These are phyloP conservation scores for Agrotis ipsilon DNA, from an alignment of 2,888 invertebrate genomes.

Conservation along the genomic window DNA sequence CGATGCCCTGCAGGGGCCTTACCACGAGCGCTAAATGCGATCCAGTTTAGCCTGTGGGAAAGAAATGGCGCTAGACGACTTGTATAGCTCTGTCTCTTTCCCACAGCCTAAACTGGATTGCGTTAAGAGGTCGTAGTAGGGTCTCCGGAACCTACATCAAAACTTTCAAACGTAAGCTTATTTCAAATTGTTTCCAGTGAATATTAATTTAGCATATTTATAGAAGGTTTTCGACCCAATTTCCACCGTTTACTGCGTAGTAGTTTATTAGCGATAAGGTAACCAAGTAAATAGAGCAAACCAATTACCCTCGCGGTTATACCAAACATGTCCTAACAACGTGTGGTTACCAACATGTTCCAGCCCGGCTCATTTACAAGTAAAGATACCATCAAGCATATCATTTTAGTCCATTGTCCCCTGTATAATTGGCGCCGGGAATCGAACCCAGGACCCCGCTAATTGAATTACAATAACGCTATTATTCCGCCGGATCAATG, in stretches of 20 bases:
- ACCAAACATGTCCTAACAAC: conserved; percentile 4
- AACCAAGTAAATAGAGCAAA: background rate
- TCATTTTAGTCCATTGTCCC: conserved; percentile 70
- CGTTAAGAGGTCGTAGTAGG: too few relatives aligned
- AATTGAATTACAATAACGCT: conserved; percentile 76
- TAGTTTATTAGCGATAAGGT: background rate
- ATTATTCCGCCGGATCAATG: conserved; percentile 67
- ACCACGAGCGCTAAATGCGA: too few relatives aligned
- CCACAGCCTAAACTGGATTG: too few relatives aligned
- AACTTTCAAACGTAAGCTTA: background rate
- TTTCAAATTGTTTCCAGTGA: too few relatives aligned
- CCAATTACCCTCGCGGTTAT: background rate
- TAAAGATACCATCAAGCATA: conserved; percentile 56
- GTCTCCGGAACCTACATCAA: background rate
- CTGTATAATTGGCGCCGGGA: conserved; percentile 69
- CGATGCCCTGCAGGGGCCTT: too few relatives aligned
- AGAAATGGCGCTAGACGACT: too few relatives aligned
- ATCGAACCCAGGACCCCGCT: conserved; percentile 69
- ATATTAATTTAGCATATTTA: too few relatives aligned
- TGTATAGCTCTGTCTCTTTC: too few relatives aligned
- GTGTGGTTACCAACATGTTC: conserved; percentile 33
- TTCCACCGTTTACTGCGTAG: background rate
- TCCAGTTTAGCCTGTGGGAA: too few relatives aligned
- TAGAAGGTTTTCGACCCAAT: background rate
- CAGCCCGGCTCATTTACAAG: conserved; percentile 17